Conservation (phyloP, 2,113 vertebrate species). For the Falco punctatus region DNA sequence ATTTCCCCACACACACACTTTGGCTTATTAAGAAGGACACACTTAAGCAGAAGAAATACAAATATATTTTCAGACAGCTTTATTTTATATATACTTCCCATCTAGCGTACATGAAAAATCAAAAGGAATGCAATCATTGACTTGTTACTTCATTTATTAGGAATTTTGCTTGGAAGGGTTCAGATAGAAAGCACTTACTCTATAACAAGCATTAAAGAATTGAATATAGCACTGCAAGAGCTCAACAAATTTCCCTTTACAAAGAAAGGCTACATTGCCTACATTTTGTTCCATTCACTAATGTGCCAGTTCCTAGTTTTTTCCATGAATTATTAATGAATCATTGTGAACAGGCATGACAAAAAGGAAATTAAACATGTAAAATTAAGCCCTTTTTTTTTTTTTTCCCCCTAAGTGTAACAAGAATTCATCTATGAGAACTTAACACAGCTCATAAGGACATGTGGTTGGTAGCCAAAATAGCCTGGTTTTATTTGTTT, state of each 20-base stretch:
- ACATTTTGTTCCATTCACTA: neutral
- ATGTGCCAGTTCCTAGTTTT: neutral
- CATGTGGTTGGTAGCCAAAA: neutral
- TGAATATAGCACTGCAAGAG: neutral
- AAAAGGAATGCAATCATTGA: neutral
- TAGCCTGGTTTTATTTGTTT: neutral
- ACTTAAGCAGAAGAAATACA: neutral
- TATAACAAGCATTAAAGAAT: neutral
- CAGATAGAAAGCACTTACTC: neutral
- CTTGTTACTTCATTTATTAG: constrained; percentile 4
- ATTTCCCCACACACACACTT: neutral
- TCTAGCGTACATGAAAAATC: neutral
- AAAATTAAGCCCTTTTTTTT: constrained; percentile 11
- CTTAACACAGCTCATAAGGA: accelerated
- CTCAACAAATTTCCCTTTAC: neutral
- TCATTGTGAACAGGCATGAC: neutral
- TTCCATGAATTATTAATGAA: constrained; percentile 37
- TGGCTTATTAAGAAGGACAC: neutral
- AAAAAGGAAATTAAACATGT: neutral
- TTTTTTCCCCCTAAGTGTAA: neutral
- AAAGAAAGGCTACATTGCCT: neutral
- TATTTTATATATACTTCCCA: neutral
- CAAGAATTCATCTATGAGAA: neutral
- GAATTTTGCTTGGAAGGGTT: constrained; percentile 1
- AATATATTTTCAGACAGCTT: neutral